A percentile compares a stretch with the other conserved stretches of the same genome.
These are phyloP conservation scores for Dendronephthya gigantea DNA, from an alignment of 64 coral and sea anemone genomes.

Conservation along the genomic window DNA sequence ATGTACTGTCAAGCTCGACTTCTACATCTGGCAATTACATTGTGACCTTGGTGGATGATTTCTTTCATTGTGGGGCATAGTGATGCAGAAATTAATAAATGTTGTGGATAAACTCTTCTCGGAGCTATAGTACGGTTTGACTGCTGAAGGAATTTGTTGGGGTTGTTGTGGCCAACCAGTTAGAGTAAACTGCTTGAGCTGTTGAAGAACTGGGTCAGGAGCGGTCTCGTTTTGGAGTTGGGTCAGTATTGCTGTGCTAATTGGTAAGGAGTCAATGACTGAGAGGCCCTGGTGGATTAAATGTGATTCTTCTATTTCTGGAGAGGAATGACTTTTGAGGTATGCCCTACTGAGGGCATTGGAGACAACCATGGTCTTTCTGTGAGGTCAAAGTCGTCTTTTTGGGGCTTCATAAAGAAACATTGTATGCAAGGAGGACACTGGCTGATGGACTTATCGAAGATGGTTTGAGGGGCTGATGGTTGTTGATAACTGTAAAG, in stretches of 20 bases:
- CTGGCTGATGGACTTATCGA: background rate
- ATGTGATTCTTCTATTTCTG: no score
- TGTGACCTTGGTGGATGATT: background rate
- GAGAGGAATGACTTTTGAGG: no score
- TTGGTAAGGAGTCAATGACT: background rate
- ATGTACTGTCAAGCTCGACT: background rate
- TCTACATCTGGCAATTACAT: background rate
- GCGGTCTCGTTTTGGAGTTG: background rate
- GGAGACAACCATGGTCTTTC: conserved; percentile 27
- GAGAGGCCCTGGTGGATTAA: no score
- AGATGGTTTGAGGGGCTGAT: background rate
- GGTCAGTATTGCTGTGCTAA: background rate
- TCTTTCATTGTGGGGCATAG: background rate
- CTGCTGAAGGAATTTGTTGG: background rate
- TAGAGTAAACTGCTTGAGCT: conserved; percentile 2
- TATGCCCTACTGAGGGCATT: no score
- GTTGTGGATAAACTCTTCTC: background rate
- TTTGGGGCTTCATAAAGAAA: conserved; percentile 10
- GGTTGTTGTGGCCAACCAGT: background rate
- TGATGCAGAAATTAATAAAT: background rate
- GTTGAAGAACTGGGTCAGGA: background rate
- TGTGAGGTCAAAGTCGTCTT: background rate
- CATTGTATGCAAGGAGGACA: no score
- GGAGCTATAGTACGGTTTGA: conserved; percentile 8
- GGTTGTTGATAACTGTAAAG: background rate